Conservation (phyloP, 1,140 invertebrate genomes). For the Drosophila guanche region DNA sequence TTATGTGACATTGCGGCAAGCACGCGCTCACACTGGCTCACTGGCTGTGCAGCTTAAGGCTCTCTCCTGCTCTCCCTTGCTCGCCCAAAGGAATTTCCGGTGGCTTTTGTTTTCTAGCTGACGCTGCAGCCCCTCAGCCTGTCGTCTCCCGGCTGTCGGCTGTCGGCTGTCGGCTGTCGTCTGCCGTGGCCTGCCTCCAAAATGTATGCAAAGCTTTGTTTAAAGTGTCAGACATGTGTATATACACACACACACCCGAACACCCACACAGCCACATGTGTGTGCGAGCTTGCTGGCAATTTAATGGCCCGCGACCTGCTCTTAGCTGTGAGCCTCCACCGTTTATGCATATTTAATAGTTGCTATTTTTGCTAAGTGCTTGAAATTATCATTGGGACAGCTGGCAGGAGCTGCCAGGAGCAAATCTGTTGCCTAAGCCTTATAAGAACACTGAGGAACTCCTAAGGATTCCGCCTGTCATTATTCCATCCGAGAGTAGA, state of each 20-base stretch:
- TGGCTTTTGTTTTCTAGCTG: conserved; percentile 81
- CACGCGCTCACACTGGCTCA: conserved; percentile 73
- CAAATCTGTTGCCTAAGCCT: conserved; percentile 50
- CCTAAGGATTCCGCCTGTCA: neutral
- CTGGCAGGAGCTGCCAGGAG: conserved; percentile 10
- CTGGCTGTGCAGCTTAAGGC: conserved; percentile 58
- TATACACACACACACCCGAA: neutral
- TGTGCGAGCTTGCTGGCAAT: conserved; percentile 57
- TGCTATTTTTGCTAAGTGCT: conserved; percentile 82
- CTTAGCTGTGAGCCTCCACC: conserved; percentile 3
- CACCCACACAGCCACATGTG: neutral
- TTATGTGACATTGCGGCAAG: conserved; percentile 76
- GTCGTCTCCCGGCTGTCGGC: neutral
- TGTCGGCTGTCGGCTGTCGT: no score
- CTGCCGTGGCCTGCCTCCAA: conserved; percentile 20
- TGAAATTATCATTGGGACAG: conserved; percentile 53
- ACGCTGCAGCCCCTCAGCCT: conserved; percentile 58
- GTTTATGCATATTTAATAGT: conserved; percentile 82
- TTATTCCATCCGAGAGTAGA: neutral
- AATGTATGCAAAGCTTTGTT: conserved; percentile 81
- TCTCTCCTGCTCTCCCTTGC: conserved; percentile 14
- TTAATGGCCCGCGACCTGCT: conserved; percentile 72
- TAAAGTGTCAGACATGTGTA: conserved; percentile 58
- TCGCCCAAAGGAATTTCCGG: conserved; percentile 77
- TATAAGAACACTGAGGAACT: conserved; percentile 30